A percentile compares a stretch with the other conserved stretches of the same genome.
Conservation (phyloP, 2,888 invertebrate genomes). For the Ormyrus thymus region DNA sequence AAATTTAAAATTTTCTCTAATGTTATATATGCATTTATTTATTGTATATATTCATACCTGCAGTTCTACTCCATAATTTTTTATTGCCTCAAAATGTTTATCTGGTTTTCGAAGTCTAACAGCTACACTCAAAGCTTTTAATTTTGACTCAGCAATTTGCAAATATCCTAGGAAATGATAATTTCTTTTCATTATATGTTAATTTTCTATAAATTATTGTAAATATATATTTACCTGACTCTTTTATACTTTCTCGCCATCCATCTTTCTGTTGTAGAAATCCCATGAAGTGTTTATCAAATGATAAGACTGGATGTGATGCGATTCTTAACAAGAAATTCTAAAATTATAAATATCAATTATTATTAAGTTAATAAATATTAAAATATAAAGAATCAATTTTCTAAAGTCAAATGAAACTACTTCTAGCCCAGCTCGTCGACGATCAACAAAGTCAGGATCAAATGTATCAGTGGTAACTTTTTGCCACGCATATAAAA, state of each 20-base stretch:
- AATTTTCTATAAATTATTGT: not conserved
- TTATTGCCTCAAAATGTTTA: constrained; percentile 84
- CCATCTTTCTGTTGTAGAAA: constrained; percentile 87
- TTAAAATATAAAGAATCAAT: constrained; percentile 3
- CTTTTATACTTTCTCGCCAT: constrained; percentile 86
- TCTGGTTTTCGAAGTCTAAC: constrained; percentile 85
- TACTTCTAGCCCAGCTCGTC: constrained; percentile 86
- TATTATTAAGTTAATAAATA: not conserved
- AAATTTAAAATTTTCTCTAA: constrained; percentile 52
- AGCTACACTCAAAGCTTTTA: constrained; percentile 85
- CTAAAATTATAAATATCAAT: constrained; percentile 65
- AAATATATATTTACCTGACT: constrained; percentile 74
- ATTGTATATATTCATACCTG: constrained; percentile 75
- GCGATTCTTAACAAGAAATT: constrained; percentile 86
- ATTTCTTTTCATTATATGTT: not conserved
- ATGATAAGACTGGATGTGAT: constrained; percentile 84
- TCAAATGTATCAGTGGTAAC: constrained; percentile 86
- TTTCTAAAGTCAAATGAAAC: constrained; percentile 6
- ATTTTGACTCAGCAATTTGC: constrained; percentile 86
- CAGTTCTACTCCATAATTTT: constrained; percentile 85
- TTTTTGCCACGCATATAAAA: constrained; percentile 87
- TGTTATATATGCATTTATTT: not conserved
- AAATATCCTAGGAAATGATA: constrained; percentile 78
- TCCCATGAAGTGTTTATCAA: constrained; percentile 85
- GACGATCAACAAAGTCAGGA: constrained; percentile 89